Evolutionary conservation across 2,113 vertebrate genomes (phyloP).

Genomic region (Danionella cerebrum): DNA sequence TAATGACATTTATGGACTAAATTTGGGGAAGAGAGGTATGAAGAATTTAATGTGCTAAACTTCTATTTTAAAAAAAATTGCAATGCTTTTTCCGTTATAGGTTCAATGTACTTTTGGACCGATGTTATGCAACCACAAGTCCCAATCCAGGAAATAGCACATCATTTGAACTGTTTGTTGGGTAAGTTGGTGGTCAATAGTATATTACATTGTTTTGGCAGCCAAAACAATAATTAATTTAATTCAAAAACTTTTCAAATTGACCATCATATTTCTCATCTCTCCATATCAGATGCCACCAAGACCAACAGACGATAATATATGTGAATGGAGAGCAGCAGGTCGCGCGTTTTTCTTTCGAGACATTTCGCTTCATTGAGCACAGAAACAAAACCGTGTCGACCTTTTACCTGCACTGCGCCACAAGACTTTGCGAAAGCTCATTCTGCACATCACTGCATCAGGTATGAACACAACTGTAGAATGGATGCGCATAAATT

Average conservation of each 20-base stretch:
- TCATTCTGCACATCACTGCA: slow-evolving; percentile 41
- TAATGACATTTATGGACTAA: no score
- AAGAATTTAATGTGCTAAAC: no score
- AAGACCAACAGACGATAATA: slow-evolving; percentile 54
- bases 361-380: slow-evolving; percentile 59
- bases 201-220: no score
- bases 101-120: slow-evolving; percentile 66
- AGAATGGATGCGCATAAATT: no score
- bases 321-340: slow-evolving; percentile 48
- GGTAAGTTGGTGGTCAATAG: no score
- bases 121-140: slow-evolving; percentile 58
- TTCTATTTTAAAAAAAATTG: no score
- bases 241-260: no score
- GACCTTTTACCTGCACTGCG: slow-evolving; percentile 60
- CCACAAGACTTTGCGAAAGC: slow-evolving; percentile 54
- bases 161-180: slow-evolving; percentile 64
- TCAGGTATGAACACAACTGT: slow-evolving; percentile 41
- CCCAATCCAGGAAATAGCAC: slow-evolving; percentile 24
- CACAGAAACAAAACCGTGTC: slow-evolving; percentile 32
- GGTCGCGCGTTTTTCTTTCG: slow-evolving; percentile 58
- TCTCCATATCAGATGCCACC: slow-evolving; percentile 48
- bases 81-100: slow-evolving; percentile 31
- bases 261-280: neutral
- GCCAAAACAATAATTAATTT: no score
- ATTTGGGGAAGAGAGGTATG: no score